Percentiles rank a stretch among this genome's conserved stretches.
phyloP scores from a whole-genome alignment of 2,797 vertebrate species.

The Erethizon dorsatum region DNA sequence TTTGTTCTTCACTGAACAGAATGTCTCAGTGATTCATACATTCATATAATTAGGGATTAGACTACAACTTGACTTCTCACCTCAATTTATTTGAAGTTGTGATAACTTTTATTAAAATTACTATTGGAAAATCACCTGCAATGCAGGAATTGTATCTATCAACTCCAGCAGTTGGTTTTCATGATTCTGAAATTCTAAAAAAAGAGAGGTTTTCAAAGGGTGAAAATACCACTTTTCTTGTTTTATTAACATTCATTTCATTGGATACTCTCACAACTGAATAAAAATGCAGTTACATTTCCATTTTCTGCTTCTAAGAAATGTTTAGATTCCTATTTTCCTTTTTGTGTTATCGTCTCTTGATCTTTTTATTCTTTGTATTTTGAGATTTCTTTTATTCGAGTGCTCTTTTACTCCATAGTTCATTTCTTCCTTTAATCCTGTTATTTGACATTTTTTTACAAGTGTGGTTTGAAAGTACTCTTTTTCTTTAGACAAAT shows the following conservation, averaged over 20 bases:
- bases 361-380: slow-evolving; percentile 68
- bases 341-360: slow-evolving; percentile 9
- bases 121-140: slow-evolving; percentile 54
- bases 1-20: background rate
- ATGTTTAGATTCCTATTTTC: slow-evolving; percentile 56
- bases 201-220: slow-evolving; percentile 48
- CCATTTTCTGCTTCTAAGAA: slow-evolving; percentile 54
- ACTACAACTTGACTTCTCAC: slow-evolving; percentile 28
- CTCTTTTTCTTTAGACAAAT: slow-evolving; percentile 73
- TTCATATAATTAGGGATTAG: background rate
- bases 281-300: slow-evolving; percentile 18
- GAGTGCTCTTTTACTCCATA: slow-evolving; percentile 49
- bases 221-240: slow-evolving; percentile 62
- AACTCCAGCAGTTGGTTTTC: slow-evolving; percentile 54
- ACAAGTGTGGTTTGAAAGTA: slow-evolving; percentile 70
- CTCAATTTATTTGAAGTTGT: slow-evolving; percentile 56
- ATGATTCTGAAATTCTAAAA: slow-evolving; percentile 36
- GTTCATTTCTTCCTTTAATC: slow-evolving; percentile 69
- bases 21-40: slow-evolving; percentile 26
- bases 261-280: slow-evolving; percentile 31
- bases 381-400: slow-evolving; percentile 51
- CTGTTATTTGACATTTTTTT: slow-evolving; percentile 69
- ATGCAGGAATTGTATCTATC: slow-evolving; percentile 30
- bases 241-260: slow-evolving; percentile 7
- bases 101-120: slow-evolving; percentile 63